These are phyloP conservation scores for Clanis bilineata DNA, from an alignment of 2,888 invertebrate species.

Conservation along the genomic window DNA sequence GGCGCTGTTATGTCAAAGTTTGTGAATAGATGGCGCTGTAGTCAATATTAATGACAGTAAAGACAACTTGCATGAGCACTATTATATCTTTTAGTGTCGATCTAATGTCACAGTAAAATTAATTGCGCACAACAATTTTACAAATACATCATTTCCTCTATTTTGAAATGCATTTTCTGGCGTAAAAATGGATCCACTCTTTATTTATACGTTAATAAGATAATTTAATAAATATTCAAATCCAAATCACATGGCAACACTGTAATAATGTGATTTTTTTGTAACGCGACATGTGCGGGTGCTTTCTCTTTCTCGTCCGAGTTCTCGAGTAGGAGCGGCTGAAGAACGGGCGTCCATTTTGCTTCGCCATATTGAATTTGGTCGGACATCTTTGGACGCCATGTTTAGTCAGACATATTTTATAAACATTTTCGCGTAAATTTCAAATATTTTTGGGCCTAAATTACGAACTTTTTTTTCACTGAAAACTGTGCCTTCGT, in stretches of 20 bases:
- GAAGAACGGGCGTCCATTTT: slow-evolving; percentile 78
- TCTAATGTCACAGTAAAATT: neutral
- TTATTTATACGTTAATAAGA: neutral
- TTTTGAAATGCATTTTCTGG: neutral
- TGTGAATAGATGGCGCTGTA: slow-evolving; percentile 42
- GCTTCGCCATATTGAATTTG: slow-evolving; percentile 83
- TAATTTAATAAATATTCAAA: neutral
- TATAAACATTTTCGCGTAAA: slow-evolving; percentile 86
- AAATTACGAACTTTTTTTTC: slow-evolving; percentile 78
- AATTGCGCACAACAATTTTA: neutral
- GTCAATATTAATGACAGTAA: slow-evolving; percentile 28
- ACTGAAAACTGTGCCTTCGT: slow-evolving; percentile 66
- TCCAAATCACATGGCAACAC: slow-evolving; percentile 43
- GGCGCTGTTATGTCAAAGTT: slow-evolving; percentile 45
- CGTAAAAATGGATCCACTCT: neutral
- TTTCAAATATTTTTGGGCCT: slow-evolving; percentile 81
- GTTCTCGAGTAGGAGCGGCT: slow-evolving; percentile 49
- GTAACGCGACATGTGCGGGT: slow-evolving; percentile 38
- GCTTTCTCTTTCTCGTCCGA: slow-evolving; percentile 51
- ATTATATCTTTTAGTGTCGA: no score
- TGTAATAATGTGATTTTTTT: slow-evolving; percentile 41
- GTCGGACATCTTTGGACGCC: slow-evolving; percentile 87
- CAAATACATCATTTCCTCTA: no score
- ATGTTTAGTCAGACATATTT: slow-evolving; percentile 90
- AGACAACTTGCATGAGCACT: neutral